phyloP scores from a whole-genome alignment of 2,113 vertebrate genomes.

The Thalassoma bifasciatum region DNA sequence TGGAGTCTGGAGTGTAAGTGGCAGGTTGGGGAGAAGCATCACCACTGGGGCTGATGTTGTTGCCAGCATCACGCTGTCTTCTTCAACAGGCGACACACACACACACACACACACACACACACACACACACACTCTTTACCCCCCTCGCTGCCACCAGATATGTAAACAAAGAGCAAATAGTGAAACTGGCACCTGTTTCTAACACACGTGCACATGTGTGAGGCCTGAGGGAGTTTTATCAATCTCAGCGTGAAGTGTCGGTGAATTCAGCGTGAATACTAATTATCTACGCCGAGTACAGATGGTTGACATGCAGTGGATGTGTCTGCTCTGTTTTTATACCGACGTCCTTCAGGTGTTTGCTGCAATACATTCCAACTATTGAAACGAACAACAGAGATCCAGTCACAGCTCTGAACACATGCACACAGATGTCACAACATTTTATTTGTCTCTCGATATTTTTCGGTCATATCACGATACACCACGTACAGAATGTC shows the following conservation, averaged over 20 bases:
- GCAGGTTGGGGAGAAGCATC: conserved; percentile 32
- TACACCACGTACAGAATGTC: too few relatives aligned
- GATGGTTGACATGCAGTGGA: conserved; percentile 33
- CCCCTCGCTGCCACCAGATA: conserved; percentile 21
- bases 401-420: too few relatives aligned
- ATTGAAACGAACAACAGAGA: not conserved
- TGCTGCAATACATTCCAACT: conserved; percentile 16
- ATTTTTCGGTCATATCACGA: too few relatives aligned
- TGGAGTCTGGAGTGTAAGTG: conserved; percentile 26
- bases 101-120: too few relatives aligned
- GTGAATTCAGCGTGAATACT: conserved; percentile 59
- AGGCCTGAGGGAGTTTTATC: conserved; percentile 52
- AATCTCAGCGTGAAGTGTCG: conserved; percentile 29
- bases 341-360: conserved; percentile 4
- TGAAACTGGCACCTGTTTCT: conserved; percentile 48
- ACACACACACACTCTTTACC: not conserved
- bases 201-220: conserved; percentile 23
- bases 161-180: conserved; percentile 52
- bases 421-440: too few relatives aligned
- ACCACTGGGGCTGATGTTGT: conserved; percentile 23
- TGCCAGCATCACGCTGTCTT: not conserved
- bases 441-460: too few relatives aligned
- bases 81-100: too few relatives aligned
- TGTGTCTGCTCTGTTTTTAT: not conserved
- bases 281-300: conserved; percentile 37